Percentiles rank a stretch among this genome's conserved stretches.
phyloP scores from a whole-genome alignment of 2,888 invertebrate genomes.

The Caenorhabditis wallacei region DNA sequence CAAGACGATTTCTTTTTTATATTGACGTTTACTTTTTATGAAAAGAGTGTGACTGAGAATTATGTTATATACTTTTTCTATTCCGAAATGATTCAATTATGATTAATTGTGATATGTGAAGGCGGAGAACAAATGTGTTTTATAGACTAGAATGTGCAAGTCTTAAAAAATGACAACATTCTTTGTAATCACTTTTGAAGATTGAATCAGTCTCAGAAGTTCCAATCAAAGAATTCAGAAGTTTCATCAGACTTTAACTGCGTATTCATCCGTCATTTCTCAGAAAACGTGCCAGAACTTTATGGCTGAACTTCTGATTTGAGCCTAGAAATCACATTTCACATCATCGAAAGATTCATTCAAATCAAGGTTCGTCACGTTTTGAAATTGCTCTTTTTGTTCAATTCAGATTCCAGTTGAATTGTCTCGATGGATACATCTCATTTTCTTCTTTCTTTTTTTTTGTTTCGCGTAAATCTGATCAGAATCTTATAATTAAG shows the following conservation, averaged over 20 bases:
- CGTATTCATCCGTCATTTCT: no score
- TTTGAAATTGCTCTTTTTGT: conserved; percentile 12
- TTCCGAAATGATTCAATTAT: conserved; percentile 34
- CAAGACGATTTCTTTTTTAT: conserved; percentile 33
- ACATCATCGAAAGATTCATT: background rate
- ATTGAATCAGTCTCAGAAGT: no score
- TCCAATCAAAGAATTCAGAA: no score
- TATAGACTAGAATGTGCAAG: conserved; percentile 12
- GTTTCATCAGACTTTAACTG: no score
- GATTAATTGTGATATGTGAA: conserved; percentile 25
- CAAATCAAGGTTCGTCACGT: background rate
- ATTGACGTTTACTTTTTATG: conserved; percentile 38
- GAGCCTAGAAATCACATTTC: background rate
- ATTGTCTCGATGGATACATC: conserved; percentile 40
- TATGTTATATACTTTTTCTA: conserved; percentile 16
- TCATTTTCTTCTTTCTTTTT: conserved; percentile 10
- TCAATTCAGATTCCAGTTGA: conserved; percentile 32
- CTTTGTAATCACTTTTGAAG: no score
- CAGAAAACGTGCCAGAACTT: conserved; percentile 11
- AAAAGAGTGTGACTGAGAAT: conserved; percentile 5
- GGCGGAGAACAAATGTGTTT: background rate
- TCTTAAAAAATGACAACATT: background rate
- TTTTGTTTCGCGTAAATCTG: conserved; percentile 18
- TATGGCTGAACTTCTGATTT: background rate
- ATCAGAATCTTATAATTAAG: conserved; percentile 13